Percentiles rank a stretch among this genome's conserved stretches.
phyloP scores from a whole-genome alignment of 2,888 invertebrate species.

The Steinernema hermaphroditum region DNA sequence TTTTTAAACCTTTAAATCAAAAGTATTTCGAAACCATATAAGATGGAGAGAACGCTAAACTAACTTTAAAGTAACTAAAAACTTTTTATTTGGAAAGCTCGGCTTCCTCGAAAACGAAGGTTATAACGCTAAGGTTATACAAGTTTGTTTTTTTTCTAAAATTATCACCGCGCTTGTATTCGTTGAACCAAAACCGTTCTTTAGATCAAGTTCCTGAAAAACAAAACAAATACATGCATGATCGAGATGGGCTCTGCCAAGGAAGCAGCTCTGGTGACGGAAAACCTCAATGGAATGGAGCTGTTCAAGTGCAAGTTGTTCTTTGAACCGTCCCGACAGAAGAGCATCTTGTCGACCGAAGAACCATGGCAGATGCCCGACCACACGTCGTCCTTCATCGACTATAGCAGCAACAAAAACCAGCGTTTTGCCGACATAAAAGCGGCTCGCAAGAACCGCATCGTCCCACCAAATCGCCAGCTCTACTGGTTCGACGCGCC shows the following conservation, averaged over 20 bases:
- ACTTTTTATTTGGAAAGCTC: too few relatives aligned
- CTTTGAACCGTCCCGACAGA: conserved; percentile 83
- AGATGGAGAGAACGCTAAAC: too few relatives aligned
- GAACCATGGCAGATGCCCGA: conserved; percentile 92
- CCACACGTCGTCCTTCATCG: conserved; percentile 87
- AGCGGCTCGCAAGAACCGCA: not conserved
- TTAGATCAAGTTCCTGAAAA: conserved; percentile 90
- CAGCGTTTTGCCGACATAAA: not conserved
- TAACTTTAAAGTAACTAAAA: too few relatives aligned
- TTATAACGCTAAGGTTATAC: too few relatives aligned
- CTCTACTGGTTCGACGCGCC: conserved; percentile 6
- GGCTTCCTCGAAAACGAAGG: too few relatives aligned
- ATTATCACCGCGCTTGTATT: too few relatives aligned
- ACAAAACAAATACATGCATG: conserved; percentile 97
- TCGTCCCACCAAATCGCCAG: not conserved
- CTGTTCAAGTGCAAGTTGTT: conserved; percentile 74
- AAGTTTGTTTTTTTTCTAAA: too few relatives aligned
- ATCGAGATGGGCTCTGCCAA: conserved; percentile 96
- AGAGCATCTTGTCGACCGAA: conserved; percentile 90
- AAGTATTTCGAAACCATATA: too few relatives aligned
- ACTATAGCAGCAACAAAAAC: not conserved
- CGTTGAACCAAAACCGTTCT: conserved; percentile 25
- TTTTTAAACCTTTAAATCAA: too few relatives aligned
- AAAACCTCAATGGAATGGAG: conserved; percentile 88
- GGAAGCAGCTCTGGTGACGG: conserved; percentile 89